Conservation (phyloP, 2,113 vertebrate genomes). For the Heliornis fulica region DNA sequence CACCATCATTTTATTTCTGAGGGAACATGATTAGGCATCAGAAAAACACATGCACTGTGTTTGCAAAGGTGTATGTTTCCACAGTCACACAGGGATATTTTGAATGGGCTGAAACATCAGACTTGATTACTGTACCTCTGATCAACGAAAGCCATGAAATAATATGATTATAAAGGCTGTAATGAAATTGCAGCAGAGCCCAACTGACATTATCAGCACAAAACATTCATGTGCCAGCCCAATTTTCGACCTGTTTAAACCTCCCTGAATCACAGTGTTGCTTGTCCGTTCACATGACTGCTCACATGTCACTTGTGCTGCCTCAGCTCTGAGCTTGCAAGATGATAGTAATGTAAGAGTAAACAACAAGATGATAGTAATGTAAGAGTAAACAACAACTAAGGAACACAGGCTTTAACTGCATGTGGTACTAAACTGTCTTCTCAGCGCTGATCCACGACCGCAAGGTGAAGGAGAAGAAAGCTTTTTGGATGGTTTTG, state of each 20-base stretch:
- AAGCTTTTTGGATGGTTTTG: background rate
- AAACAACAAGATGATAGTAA: background rate
- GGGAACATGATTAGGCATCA: background rate
- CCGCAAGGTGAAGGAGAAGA: background rate
- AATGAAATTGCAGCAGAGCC: background rate
- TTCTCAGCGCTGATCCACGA: background rate
- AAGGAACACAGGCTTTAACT: background rate
- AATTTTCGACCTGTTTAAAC: background rate
- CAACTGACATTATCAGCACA: background rate
- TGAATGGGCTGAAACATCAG: background rate
- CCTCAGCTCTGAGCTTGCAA: background rate
- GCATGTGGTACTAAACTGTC: background rate
- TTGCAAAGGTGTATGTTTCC: background rate
- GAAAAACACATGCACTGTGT: background rate
- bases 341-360: background rate
- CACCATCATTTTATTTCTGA: background rate
- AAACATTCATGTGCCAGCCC: background rate
- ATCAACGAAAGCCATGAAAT: background rate
- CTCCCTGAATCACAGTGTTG: background rate
- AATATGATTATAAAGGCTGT: background rate
- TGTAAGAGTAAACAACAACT: background rate
- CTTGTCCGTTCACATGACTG: background rate
- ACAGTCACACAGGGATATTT: background rate
- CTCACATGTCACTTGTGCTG: background rate
- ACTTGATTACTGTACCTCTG: background rate